These are phyloP conservation scores for Bergia sp. DNA, from an alignment of 92 coral and sea anemone genomes.

Conservation along the genomic window DNA sequence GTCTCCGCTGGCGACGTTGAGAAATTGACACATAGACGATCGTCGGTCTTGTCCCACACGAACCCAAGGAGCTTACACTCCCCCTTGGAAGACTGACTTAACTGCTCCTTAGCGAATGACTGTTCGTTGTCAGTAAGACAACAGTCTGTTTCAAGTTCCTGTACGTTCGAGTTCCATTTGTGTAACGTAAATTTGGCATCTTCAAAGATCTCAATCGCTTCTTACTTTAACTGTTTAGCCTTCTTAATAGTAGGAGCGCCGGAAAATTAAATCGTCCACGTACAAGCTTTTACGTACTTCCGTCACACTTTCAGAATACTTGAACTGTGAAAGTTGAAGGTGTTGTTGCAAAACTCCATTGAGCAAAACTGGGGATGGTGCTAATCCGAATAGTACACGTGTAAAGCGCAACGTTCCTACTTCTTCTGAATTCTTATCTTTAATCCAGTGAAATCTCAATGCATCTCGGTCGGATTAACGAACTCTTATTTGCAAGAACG, in stretches of 20 bases:
- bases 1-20: neutral
- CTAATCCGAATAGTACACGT: conserved; percentile 4
- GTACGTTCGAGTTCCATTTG: conserved; percentile 44
- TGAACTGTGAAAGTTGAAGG: neutral
- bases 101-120: conserved; percentile 49
- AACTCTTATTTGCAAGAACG: conserved; percentile 23
- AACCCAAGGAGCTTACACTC: conserved; percentile 48
- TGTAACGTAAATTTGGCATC: conserved; percentile 45
- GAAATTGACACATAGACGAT: neutral
- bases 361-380: conserved; percentile 33
- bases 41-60: neutral
- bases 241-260: conserved; percentile 10
- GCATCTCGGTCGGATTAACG: conserved; percentile 25
- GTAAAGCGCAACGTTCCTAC: conserved; percentile 16
- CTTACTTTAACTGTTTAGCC: conserved; percentile 28
- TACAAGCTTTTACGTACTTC: conserved; percentile 9
- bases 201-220: conserved; percentile 34
- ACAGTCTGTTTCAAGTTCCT: conserved; percentile 45
- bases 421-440: neutral
- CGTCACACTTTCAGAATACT: neutral
- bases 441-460: conserved; percentile 47
- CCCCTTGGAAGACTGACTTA: conserved; percentile 25
- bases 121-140: conserved; percentile 32
- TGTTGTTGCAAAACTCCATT: conserved; percentile 23
- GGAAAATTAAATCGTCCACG: conserved; percentile 45